These are phyloP conservation scores for Zapornia atra DNA, from an alignment of 2,113 vertebrate genomes.

Conservation along the genomic window DNA sequence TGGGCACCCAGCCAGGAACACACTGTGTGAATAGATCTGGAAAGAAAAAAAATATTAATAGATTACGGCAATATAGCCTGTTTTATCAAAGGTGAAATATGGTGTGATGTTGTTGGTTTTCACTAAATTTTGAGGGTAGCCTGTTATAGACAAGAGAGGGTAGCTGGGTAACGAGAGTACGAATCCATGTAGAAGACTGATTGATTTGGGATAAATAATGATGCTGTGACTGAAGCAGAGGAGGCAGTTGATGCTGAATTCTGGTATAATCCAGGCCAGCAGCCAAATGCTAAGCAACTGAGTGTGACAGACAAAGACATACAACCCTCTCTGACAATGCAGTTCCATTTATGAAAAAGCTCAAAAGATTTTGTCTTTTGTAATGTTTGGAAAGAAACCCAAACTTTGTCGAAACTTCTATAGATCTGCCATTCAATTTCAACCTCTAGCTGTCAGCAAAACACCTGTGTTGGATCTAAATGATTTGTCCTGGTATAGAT, in stretches of 20 bases:
- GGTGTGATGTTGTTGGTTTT: not conserved
- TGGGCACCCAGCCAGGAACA: conserved; percentile 1
- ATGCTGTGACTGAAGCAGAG: not conserved
- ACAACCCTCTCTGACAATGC: not conserved
- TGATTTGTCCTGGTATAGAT: not conserved
- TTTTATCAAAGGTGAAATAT: not conserved
- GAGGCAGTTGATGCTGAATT: not conserved
- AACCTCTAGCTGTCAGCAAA: not conserved
- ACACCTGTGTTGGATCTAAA: not conserved
- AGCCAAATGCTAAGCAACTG: conserved; percentile 15
- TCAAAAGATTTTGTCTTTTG: not conserved
- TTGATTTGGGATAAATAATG: not conserved
- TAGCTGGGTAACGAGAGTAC: not conserved
- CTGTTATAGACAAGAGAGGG: not conserved
- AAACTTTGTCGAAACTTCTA: not conserved
- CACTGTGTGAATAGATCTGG: not conserved
- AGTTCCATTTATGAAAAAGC: conserved; percentile 17
- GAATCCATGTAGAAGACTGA: not conserved
- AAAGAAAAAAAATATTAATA: not conserved
- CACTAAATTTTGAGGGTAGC: not conserved
- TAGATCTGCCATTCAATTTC: not conserved
- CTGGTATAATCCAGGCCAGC: not conserved
- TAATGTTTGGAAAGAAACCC: not conserved
- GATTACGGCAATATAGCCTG: not conserved
- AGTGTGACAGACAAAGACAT: not conserved